A percentile compares a stretch with the other conserved stretches of the same genome.
These are phyloP conservation scores for Manacus vitellinus DNA, from an alignment of 2,113 vertebrate genomes.

Conservation along the genomic window DNA sequence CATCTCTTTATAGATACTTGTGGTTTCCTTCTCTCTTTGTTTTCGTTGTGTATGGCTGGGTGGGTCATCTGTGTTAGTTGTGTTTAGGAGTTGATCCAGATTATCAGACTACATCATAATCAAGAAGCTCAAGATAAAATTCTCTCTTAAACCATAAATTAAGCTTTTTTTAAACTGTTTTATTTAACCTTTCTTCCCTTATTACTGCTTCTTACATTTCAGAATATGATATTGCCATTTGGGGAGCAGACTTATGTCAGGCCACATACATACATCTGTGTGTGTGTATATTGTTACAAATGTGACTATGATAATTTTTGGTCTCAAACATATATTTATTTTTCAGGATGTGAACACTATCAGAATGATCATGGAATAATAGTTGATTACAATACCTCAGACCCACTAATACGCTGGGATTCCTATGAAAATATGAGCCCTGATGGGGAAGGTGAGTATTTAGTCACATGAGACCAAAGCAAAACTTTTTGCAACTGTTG, in stretches of 20 bases:
- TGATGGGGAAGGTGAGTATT: constrained; percentile 84
- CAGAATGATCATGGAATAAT: constrained; percentile 82
- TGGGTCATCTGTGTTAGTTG: background rate
- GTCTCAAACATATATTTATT: background rate
- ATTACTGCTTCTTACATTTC: background rate
- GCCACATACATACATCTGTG: background rate
- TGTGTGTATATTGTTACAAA: background rate
- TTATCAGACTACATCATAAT: background rate
- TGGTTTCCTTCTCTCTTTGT: background rate
- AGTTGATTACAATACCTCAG: constrained; percentile 87
- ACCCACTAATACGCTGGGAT: constrained; percentile 90
- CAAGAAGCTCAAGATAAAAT: background rate
- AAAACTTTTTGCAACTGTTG: background rate
- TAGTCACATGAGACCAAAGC: background rate
- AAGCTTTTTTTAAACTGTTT: background rate
- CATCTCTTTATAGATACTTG: background rate
- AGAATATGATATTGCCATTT: background rate
- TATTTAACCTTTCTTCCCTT: background rate
- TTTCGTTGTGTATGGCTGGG: background rate
- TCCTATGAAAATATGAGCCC: constrained; percentile 88
- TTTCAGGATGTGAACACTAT: constrained; percentile 81
- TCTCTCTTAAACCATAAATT: background rate
- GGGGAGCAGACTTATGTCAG: background rate
- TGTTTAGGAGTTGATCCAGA: background rate
- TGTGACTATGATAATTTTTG: background rate